phyloP scores from a whole-genome alignment of 2,113 vertebrate species.

The Ictalurus punctatus region DNA sequence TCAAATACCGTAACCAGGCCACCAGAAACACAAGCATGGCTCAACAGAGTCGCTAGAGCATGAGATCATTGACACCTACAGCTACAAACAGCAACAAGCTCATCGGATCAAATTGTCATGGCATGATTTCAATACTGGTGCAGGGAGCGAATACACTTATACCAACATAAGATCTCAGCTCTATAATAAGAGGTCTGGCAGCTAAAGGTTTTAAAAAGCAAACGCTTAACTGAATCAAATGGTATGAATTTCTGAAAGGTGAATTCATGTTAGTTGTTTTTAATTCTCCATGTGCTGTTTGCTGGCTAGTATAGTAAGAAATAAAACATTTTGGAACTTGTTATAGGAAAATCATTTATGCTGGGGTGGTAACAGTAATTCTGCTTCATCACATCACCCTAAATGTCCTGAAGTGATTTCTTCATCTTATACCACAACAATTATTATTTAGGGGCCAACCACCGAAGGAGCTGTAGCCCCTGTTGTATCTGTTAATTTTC shows the following conservation, averaged over 20 bases:
- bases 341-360: neutral
- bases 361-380: neutral
- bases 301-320: too few species aligned
- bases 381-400: neutral
- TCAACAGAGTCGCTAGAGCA: constrained; percentile 57
- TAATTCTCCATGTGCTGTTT: neutral
- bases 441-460: too few species aligned
- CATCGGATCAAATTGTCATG: constrained; percentile 68
- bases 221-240: constrained; percentile 35
- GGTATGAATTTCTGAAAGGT: neutral
- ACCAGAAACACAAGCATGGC: constrained; percentile 50
- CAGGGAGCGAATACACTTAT: neutral
- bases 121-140: constrained; percentile 57
- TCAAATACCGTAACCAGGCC: constrained; percentile 56
- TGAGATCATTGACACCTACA: constrained; percentile 67
- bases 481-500: too few species aligned
- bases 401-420: neutral
- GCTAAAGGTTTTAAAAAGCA: constrained; percentile 1
- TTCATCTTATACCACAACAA: neutral
- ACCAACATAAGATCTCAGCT: constrained; percentile 5
- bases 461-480: too few species aligned
- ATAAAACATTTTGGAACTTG: neutral
- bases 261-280: neutral
- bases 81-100: constrained; percentile 67
- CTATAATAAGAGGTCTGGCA: neutral